Evolutionary conservation across 92 coral and sea anemone species (phyloP), one percentile per base, ranked within the genome.

Genomic region (Diadumene lineata): DNA sequence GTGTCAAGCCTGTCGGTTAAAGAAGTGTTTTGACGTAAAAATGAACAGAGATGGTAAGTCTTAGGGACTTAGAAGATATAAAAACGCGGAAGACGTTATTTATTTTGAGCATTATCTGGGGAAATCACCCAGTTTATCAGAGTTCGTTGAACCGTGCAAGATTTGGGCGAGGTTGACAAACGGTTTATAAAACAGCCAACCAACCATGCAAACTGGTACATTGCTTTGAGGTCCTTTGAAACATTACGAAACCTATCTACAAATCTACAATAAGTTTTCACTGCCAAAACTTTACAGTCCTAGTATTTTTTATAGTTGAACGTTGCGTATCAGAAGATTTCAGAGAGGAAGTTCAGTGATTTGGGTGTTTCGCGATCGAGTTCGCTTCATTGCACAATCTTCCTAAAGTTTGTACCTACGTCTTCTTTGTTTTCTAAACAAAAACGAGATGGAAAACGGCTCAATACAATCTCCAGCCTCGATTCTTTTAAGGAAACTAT

Each of bases 21-120:
- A 82, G 76, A 96, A 96, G 81, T 96, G 99, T 79, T 89, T 88
- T 66, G 85, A 77, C 18, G 97, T 96, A 0, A 83, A 89, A 78
- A 96, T 96, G 99, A 96, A 96, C 60, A 90, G 85, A 56, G 99
- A 96, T 64, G 99, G 99, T 96, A 72, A 77, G 99, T 46, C 43
- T 24, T 21, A 0, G 13, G 48, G 48, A 13, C 13, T 38, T 4
- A 38, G 13, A 38, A 4, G 48, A 38, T 38, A 6, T 4, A 38
- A 13, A 38, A 13, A 38, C 6, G 48, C 48, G 48, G 48, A 4
- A n/a, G n/a, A n/a, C n/a, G n/a, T n/a, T n/a, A n/a, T n/a, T n/a
- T n/a, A n/a, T n/a, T n/a, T n/a, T n/a, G 67, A 9, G 32, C 26
- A 31, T 30, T 34, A 21, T n/a, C 43, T 24, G 43, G 44, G 33